These are phyloP conservation scores for Macropodus opercularis DNA, from an alignment of 2,797 vertebrate genomes.

Conservation along the genomic window DNA sequence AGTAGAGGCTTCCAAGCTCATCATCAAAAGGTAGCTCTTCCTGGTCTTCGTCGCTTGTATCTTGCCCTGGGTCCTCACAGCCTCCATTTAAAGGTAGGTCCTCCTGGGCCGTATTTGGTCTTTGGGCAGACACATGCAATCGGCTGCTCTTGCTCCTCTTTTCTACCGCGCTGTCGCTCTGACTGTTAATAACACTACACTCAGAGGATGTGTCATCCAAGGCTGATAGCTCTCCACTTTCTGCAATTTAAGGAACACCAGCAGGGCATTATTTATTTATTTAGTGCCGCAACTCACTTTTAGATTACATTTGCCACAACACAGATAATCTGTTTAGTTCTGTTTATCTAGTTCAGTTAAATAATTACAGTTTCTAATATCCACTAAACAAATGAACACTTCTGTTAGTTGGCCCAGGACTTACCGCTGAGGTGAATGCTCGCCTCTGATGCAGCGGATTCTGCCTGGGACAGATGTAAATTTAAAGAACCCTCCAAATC, in stretches of 20 bases:
- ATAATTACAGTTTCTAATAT: not conserved
- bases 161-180: conserved; percentile 23
- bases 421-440: conserved; percentile 77
- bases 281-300: too few species aligned
- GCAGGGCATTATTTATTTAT: not conserved
- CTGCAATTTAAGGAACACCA: conserved; percentile 51
- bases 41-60: conserved; percentile 84
- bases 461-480: conserved; percentile 67
- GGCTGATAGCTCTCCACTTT: conserved; percentile 60
- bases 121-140: conserved; percentile 41
- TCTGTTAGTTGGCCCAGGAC: conserved; percentile 1
- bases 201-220: conserved; percentile 68
- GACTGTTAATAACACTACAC: conserved; percentile 46
- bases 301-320: not conserved
- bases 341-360: not conserved
- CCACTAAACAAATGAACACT: not conserved
- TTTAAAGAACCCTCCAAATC: conserved; percentile 77
- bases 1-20: conserved; percentile 58
- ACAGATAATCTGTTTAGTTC: not conserved
- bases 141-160: conserved; percentile 39
- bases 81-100: conserved; percentile 7
- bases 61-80: conserved; percentile 61
- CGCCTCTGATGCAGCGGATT: conserved; percentile 67
- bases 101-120: conserved; percentile 55
- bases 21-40: conserved; percentile 86